Conservation (phyloP, 2,797 vertebrate species). For the Lophius americanus region DNA sequence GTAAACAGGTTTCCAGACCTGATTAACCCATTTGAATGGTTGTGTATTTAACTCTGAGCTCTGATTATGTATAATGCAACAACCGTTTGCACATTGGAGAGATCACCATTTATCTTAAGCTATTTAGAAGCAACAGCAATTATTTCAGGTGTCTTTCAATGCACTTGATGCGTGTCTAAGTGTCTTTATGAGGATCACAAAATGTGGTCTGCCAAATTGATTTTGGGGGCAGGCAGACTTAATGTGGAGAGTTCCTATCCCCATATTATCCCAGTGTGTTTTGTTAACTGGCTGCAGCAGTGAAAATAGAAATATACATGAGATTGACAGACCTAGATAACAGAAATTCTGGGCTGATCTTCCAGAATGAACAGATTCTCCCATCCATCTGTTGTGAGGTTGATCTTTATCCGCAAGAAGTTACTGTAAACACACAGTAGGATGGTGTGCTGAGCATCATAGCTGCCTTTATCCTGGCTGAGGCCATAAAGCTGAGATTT, state of each 20-base stretch:
- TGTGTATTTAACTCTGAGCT: too few relatives aligned
- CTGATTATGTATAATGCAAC: neutral
- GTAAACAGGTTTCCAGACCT: too few relatives aligned
- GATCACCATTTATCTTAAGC: constrained; percentile 47
- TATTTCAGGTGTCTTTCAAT: constrained; percentile 44
- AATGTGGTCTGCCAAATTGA: constrained; percentile 50
- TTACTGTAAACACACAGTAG: neutral
- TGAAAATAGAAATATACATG: constrained; percentile 14
- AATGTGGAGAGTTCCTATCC: constrained; percentile 27
- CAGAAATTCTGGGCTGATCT: constrained; percentile 21
- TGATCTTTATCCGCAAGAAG: constrained; percentile 4
- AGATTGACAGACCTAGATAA: constrained; percentile 10
- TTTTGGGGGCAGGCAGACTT: constrained; percentile 48
- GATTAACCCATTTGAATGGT: too few relatives aligned
- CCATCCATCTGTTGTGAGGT: constrained; percentile 5
- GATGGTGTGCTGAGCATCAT: neutral
- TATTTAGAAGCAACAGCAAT: constrained; percentile 34
- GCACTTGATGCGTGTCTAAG: constrained; percentile 33
- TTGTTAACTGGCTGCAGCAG: constrained; percentile 49
- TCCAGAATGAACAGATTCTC: constrained; percentile 37
- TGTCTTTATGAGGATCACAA: constrained; percentile 40
- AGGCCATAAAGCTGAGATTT: neutral
- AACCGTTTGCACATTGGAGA: constrained; percentile 31
- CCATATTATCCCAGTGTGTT: constrained; percentile 60
- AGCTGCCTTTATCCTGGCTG: neutral